These are phyloP conservation scores for Macrosiphum euphorbiae DNA, from an alignment of 2,888 invertebrate species.

Conservation along the genomic window DNA sequence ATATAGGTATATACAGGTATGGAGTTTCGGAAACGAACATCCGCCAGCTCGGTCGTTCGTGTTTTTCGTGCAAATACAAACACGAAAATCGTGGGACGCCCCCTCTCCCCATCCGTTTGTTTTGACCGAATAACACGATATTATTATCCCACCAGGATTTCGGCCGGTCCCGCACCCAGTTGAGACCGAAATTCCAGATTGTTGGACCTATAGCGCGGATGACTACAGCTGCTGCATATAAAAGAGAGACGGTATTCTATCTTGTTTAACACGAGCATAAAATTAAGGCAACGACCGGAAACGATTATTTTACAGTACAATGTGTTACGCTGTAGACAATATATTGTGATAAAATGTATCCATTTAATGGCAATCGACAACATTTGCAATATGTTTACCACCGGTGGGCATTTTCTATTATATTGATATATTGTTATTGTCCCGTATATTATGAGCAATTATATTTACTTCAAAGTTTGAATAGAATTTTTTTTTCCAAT, in stretches of 20 bases:
- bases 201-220: neutral
- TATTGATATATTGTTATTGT: neutral
- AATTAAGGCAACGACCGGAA: conserved; percentile 3
- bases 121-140: neutral
- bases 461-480: neutral
- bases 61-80: neutral
- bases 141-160: neutral
- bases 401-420: neutral
- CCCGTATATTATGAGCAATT: neutral
- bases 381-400: neutral
- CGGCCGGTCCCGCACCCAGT: neutral
- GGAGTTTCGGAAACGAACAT: neutral
- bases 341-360: neutral
- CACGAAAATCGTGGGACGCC: neutral
- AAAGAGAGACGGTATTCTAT: no score
- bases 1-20: neutral
- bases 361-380: neutral
- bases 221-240: neutral
- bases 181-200: neutral
- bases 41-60: neutral
- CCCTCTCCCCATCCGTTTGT: neutral
- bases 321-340: neutral
- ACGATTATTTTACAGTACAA: conserved; percentile 17
- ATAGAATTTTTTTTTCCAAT: neutral
- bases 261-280: neutral